A percentile compares a stretch with the other conserved stretches of the same genome.
Evolutionary conservation across 2,888 invertebrate genomes (phyloP).

Genomic region (Yponomeuta sedellus): DNA sequence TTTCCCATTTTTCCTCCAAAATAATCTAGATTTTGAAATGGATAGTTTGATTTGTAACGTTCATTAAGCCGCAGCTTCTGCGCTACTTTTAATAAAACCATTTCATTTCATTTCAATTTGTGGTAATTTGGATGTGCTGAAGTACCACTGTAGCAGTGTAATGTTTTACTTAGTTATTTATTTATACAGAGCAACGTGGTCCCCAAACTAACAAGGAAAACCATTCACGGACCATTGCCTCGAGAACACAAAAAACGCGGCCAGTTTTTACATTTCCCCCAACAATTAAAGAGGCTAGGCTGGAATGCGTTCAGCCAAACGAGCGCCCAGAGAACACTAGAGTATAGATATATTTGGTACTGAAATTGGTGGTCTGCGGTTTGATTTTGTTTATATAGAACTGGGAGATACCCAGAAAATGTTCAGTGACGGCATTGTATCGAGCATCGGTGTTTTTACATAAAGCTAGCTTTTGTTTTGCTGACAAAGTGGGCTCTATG

Average conservation of each 20-base stretch:
- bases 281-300: slow-evolving; percentile 8
- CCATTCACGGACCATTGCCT: not conserved
- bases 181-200: not conserved
- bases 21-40: no score
- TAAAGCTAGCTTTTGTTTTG: not conserved
- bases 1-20: no score
- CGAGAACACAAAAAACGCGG: not conserved
- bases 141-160: no score
- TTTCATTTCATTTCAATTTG: no score
- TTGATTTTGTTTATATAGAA: not conserved
- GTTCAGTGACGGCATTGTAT: not conserved
- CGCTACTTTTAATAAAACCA: no score
- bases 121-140: no score
- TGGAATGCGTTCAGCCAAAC: slow-evolving; percentile 8
- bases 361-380: not conserved
- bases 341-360: not conserved
- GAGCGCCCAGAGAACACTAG: slow-evolving; percentile 9
- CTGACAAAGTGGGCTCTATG: not conserved
- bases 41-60: no score
- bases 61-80: no score
- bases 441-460: not conserved
- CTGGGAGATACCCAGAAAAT: not conserved
- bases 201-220: not conserved
- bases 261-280: slow-evolving; percentile 1
- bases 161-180: no score